Evolutionary conservation across 2,797 vertebrate genomes (phyloP).

Genomic region (Apogon hyalosoma): DNA sequence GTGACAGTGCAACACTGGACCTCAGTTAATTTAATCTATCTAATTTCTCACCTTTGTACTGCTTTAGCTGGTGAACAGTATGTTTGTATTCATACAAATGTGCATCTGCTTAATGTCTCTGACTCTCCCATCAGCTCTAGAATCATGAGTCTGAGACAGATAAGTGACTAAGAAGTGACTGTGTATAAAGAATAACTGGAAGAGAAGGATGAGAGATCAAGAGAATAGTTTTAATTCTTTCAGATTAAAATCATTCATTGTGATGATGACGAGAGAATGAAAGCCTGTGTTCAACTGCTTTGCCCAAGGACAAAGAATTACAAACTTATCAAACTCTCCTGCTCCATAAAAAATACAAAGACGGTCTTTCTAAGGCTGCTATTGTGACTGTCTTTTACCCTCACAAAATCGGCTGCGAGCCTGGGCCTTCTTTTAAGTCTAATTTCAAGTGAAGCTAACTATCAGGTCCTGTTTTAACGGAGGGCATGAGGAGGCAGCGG

Average conservation of each 20-base stretch:
- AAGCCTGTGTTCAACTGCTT: slow-evolving; percentile 10
- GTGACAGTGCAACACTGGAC: no score
- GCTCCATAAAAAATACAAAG: not conserved
- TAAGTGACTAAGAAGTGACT: slow-evolving; percentile 16
- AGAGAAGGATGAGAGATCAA: slow-evolving; percentile 11
- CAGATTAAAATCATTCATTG: slow-evolving; percentile 9
- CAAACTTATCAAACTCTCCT: slow-evolving; percentile 31
- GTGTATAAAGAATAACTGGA: not conserved
- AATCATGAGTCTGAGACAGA: slow-evolving; percentile 13
- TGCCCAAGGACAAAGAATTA: not conserved
- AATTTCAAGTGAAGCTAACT: slow-evolving; percentile 40
- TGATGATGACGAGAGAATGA: slow-evolving; percentile 21
- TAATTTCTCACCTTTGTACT: no score
- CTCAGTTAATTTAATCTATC: no score
- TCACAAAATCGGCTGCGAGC: slow-evolving; percentile 3
- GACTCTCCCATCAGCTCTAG: no score
- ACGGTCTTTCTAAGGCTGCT: slow-evolving; percentile 5
- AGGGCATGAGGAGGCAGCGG: slow-evolving; percentile 43
- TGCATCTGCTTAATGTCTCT: no score
- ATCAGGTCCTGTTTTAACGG: slow-evolving; percentile 35
- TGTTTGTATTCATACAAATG: no score
- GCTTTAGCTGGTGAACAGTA: no score
- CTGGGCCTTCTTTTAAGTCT: slow-evolving; percentile 29
- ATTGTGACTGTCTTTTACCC: not conserved
- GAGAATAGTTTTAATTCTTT: slow-evolving; percentile 17